Evolutionary conservation across 2,888 invertebrate species (phyloP).

Genomic region (Nephrocerus scutellatus): DNA sequence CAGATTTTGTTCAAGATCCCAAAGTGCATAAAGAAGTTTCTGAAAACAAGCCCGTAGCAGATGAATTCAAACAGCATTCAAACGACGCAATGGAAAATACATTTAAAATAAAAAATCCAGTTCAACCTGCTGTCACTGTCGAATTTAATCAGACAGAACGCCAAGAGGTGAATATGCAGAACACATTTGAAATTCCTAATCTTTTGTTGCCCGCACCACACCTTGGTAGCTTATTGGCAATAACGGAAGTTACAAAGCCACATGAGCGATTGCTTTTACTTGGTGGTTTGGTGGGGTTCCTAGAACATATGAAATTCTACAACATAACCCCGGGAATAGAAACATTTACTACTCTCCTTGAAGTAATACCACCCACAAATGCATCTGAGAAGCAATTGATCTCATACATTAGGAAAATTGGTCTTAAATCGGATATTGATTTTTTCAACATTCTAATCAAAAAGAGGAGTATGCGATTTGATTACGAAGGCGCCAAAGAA

Average conservation of each 20-base stretch:
- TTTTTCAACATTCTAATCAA: constrained; percentile 84
- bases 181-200: constrained; percentile 54
- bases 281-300: constrained; percentile 71
- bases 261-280: constrained; percentile 63
- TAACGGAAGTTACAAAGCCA: constrained; percentile 54
- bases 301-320: constrained; percentile 64
- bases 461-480: constrained; percentile 62
- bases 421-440: constrained; percentile 65
- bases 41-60: too few species aligned
- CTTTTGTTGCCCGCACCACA: constrained; percentile 56
- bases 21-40: too few species aligned
- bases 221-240: constrained; percentile 55
- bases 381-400: constrained; percentile 65
- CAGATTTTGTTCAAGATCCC: neutral
- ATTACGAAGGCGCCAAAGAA: constrained; percentile 63
- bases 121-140: too few species aligned
- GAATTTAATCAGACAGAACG: too few species aligned
- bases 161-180: constrained; percentile 4
- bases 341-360: constrained; percentile 70
- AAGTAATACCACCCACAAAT: constrained; percentile 59
- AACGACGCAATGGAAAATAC: too few species aligned
- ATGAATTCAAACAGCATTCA: too few species aligned
- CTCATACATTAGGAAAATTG: constrained; percentile 52
- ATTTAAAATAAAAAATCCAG: too few species aligned
- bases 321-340: constrained; percentile 67